Evolutionary conservation across 2,888 invertebrate species (phyloP).

Genomic region (Nomada lathburiana): DNA sequence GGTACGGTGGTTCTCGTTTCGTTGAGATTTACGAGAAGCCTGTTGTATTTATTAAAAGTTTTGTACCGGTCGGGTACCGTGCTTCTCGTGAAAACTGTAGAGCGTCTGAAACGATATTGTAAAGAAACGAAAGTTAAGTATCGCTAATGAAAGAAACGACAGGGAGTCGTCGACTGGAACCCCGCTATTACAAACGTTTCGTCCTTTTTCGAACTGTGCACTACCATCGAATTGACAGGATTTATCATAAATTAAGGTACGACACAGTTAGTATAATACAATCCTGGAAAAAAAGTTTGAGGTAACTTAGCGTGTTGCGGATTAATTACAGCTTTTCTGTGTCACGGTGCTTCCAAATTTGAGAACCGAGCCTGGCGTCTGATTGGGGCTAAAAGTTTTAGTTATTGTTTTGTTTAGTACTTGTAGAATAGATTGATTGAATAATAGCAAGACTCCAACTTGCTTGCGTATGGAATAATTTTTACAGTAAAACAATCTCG

Average conservation of each 20-base stretch:
- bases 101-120: constrained; percentile 51
- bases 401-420: no score
- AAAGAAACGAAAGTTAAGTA: constrained; percentile 57
- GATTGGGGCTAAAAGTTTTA: no score
- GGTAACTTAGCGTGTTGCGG: no score
- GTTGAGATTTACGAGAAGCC: constrained; percentile 70
- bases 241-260: constrained; percentile 1
- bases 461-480: no score
- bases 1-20: constrained; percentile 66
- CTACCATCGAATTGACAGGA: background rate
- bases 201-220: background rate
- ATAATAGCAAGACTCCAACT: no score
- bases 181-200: background rate
- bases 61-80: constrained; percentile 21
- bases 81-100: constrained; percentile 43
- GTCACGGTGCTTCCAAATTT: no score
- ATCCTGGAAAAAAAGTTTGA: no score
- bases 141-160: constrained; percentile 54
- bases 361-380: no score
- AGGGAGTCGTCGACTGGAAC: constrained; percentile 19
- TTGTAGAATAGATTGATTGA: no score
- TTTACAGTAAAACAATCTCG: no score
- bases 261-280: no score
- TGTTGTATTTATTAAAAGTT: constrained; percentile 63
- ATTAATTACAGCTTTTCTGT: no score